Evolutionary conservation across 1,140 invertebrate species (phyloP).

Genomic region (Aculops lycopersici): DNA sequence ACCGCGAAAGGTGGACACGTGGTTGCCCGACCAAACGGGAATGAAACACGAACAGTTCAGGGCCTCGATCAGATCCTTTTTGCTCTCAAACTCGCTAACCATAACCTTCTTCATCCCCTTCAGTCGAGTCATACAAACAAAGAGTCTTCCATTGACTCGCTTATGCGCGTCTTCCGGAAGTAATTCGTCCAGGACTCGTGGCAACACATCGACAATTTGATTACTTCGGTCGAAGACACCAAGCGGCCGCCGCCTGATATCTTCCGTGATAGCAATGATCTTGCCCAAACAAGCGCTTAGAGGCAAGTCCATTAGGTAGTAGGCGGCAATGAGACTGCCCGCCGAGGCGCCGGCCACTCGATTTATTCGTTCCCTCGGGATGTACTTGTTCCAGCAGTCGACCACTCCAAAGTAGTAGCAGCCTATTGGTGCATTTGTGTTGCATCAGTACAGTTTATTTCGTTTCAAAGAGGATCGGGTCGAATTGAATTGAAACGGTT

Average conservation of each 20-base stretch:
- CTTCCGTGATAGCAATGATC: neutral
- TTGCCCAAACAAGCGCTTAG: conserved; percentile 33
- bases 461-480: neutral
- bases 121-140: neutral
- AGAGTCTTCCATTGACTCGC: neutral
- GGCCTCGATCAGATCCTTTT: conserved; percentile 16
- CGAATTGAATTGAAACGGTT: neutral
- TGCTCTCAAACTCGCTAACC: conserved; percentile 15
- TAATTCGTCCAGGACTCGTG: neutral
- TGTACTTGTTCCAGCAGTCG: neutral
- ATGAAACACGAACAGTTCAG: conserved; percentile 16
- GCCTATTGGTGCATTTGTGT: neutral
- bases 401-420: neutral
- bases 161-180: neutral
- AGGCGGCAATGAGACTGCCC: neutral
- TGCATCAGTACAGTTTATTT: neutral
- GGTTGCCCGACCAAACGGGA: conserved; percentile 14
- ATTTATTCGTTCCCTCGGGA: neutral
- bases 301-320: conserved; percentile 57
- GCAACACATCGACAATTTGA: neutral
- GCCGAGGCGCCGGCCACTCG: neutral
- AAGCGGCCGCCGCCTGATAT: neutral
- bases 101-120: conserved; percentile 12
- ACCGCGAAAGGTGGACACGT: conserved; percentile 14
- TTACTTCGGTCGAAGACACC: neutral